Evolutionary conservation across 2,888 invertebrate genomes (phyloP).

Genomic region (Platycnemis pennipes): DNA sequence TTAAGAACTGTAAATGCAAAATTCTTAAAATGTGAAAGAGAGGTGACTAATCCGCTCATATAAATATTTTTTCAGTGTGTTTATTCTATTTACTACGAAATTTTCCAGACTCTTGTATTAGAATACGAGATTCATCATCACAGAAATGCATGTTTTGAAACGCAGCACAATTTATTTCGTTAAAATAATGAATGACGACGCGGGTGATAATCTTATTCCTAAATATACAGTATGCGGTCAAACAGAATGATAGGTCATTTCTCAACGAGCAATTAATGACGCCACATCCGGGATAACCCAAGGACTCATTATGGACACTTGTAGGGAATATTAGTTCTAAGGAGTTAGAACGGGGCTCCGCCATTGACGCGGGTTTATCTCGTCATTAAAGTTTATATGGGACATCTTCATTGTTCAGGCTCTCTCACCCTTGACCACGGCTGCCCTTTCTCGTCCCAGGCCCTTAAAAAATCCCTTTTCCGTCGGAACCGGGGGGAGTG

Average conservation of each 20-base stretch:
- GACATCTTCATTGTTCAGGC: background rate
- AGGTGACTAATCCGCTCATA: too few relatives aligned
- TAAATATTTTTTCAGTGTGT: too few relatives aligned
- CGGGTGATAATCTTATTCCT: too few relatives aligned
- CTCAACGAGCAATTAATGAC: background rate
- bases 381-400: conserved; percentile 1
- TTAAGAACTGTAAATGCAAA: too few relatives aligned
- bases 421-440: background rate
- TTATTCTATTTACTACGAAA: too few relatives aligned
- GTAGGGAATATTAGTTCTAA: background rate
- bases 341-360: background rate
- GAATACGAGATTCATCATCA: too few relatives aligned
- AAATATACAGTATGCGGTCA: too few relatives aligned
- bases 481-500: background rate
- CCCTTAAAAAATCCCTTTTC: conserved; percentile 6
- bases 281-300: background rate
- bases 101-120: too few relatives aligned
- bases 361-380: conserved; percentile 13
- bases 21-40: too few relatives aligned
- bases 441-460: background rate
- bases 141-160: too few relatives aligned
- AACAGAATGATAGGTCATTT: background rate
- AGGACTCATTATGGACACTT: background rate
- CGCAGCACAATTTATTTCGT: too few relatives aligned
- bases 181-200: too few relatives aligned